A percentile compares a stretch with the other conserved stretches of the same genome.
These are phyloP conservation scores for Selene dorsalis DNA, from an alignment of 2,797 vertebrate genomes.

Conservation along the genomic window DNA sequence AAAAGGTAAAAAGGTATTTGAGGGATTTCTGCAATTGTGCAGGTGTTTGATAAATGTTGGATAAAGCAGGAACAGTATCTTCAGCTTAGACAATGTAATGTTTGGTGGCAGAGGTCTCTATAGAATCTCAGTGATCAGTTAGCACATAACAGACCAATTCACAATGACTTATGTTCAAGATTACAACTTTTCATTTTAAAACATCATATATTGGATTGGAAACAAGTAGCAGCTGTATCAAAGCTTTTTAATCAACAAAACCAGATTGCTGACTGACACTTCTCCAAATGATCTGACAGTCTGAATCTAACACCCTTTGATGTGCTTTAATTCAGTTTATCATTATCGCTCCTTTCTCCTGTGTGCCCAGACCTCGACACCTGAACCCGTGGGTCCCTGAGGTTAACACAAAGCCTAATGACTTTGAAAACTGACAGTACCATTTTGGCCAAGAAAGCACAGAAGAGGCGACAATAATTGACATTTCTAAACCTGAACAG, in stretches of 20 bases:
- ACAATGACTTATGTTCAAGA: not conserved
- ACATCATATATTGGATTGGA: slow-evolving; percentile 5
- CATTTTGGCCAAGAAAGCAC: slow-evolving; percentile 36
- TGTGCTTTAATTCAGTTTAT: slow-evolving; percentile 57
- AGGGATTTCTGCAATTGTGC: slow-evolving; percentile 37
- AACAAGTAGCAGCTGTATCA: slow-evolving; percentile 1
- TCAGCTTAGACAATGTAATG: not conserved
- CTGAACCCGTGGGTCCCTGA: slow-evolving; percentile 49
- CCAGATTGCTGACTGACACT: slow-evolving; percentile 50
- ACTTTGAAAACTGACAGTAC: slow-evolving; percentile 48
- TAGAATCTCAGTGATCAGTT: not conserved
- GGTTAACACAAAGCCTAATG: slow-evolving; percentile 61
- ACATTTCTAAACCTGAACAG: slow-evolving; percentile 13
- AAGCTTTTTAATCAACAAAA: not conserved
- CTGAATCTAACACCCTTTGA: not conserved
- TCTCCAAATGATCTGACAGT: slow-evolving; percentile 13
- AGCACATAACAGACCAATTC: slow-evolving; percentile 2
- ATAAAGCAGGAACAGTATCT: not conserved
- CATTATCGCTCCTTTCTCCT: slow-evolving; percentile 47
- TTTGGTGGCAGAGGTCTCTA: not conserved
- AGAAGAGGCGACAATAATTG: slow-evolving; percentile 9
- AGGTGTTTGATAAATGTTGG: not conserved
- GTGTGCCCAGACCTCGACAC: slow-evolving; percentile 60
- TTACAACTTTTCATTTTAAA: slow-evolving; percentile 9
- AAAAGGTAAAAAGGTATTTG: slow-evolving; percentile 33